phyloP scores from a whole-genome alignment of 2,113 vertebrate species.

The Notarius quadriscutis region DNA sequence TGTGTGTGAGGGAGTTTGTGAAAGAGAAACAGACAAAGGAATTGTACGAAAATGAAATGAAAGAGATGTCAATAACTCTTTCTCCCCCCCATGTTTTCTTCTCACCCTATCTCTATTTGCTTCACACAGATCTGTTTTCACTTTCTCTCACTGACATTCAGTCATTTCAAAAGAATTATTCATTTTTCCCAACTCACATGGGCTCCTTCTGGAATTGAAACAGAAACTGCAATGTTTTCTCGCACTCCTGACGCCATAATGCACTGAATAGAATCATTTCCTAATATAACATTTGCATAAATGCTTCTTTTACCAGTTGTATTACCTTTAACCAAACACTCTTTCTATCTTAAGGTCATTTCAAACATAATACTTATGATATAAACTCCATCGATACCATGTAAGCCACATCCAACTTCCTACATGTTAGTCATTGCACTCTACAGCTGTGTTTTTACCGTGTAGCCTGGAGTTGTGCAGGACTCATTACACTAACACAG shows the following conservation, averaged over 20 bases:
- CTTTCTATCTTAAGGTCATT: no score
- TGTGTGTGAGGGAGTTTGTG: constrained; percentile 33
- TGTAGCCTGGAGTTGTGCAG: neutral
- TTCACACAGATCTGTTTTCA: constrained; percentile 9
- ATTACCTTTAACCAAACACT: neutral
- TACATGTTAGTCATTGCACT: neutral
- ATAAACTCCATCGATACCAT: neutral
- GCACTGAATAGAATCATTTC: neutral
- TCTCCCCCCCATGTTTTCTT: neutral
- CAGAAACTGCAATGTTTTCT: neutral
- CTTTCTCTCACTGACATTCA: neutral
- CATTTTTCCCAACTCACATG: neutral
- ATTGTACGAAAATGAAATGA: neutral
- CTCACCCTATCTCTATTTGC: constrained; percentile 8
- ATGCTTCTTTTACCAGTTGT: neutral
- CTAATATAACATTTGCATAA: neutral
- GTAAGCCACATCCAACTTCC: neutral
- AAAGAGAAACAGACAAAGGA: constrained; percentile 12
- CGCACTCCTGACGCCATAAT: neutral
- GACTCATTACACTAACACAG: neutral
- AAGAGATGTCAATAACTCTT: neutral
- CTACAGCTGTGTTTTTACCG: neutral
- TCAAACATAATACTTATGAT: neutral
- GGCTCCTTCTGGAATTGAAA: neutral
- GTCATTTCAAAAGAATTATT: neutral